Percentiles rank a stretch among this genome's conserved stretches.
Evolutionary conservation across 2,797 vertebrate genomes (phyloP).

Genomic region (Labeo calbasu): DNA sequence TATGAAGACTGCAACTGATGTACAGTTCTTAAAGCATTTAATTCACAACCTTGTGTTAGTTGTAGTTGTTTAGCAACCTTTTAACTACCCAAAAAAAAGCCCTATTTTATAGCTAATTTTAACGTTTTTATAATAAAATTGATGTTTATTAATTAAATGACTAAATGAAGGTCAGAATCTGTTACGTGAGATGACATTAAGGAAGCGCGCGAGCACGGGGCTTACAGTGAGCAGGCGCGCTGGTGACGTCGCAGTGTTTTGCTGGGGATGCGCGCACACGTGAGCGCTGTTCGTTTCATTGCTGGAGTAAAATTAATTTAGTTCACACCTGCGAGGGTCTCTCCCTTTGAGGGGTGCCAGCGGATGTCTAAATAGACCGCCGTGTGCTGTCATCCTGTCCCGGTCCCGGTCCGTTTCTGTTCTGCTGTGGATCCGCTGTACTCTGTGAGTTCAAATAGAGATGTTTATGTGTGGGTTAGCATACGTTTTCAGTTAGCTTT

Average conservation of each 20-base stretch:
- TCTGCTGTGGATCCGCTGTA: conserved; percentile 3
- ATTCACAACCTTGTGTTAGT: not conserved
- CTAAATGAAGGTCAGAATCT: not conserved
- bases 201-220: not conserved
- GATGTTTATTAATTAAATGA: not conserved
- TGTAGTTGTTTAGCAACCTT: not conserved
- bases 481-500: conserved; percentile 39
- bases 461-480: conserved; percentile 29
- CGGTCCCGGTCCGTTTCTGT: not conserved
- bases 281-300: conserved; percentile 23
- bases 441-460: conserved; percentile 24
- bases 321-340: conserved; percentile 15
- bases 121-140: not conserved
- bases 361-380: conserved; percentile 13
- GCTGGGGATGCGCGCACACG: conserved; percentile 35
- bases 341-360: conserved; percentile 2
- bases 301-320: conserved; percentile 30
- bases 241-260: conserved; percentile 50
- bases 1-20: not conserved
- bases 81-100: too few species aligned
- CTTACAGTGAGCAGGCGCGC: not conserved
- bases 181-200: not conserved
- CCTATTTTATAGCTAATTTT: not conserved
- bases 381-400: not conserved
- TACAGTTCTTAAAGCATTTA: not conserved